Percentiles rank a stretch among this genome's conserved stretches.
Evolutionary conservation across 2,888 invertebrate species (phyloP).

Genomic region (Drosophila testacea): DNA sequence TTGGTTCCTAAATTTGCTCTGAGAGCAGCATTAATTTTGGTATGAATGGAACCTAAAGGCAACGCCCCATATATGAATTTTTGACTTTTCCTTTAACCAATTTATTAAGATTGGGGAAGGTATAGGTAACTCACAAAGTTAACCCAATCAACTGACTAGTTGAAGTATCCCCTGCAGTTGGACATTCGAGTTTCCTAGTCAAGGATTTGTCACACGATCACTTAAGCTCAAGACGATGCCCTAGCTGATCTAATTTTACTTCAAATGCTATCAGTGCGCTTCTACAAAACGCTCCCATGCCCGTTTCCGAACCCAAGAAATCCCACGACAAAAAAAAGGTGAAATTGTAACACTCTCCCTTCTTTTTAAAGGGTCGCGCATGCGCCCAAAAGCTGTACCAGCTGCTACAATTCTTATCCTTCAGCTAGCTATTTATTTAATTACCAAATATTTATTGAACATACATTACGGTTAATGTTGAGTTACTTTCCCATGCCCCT

Average conservation of each 20-base stretch:
- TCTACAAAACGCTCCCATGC: constrained; percentile 57
- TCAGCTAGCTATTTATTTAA: constrained; percentile 72
- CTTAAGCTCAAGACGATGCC: constrained; percentile 32
- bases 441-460: constrained; percentile 82
- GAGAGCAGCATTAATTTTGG: constrained; percentile 30
- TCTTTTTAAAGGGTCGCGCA: constrained; percentile 32
- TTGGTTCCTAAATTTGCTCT: constrained; percentile 30
- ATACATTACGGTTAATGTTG: constrained; percentile 76
- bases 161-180: constrained; percentile 7
- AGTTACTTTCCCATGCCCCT: constrained; percentile 57
- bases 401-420: constrained; percentile 60
- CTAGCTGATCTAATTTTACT: constrained; percentile 43
- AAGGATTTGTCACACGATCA: constrained; percentile 46
- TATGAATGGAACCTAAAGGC: constrained; percentile 23
- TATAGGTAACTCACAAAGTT: background rate
- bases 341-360: constrained; percentile 74
- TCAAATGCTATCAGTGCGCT: constrained; percentile 46
- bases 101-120: background rate
- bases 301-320: constrained; percentile 32
- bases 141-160: background rate
- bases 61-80: constrained; percentile 6
- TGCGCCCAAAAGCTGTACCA: constrained; percentile 71
- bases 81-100: constrained; percentile 3
- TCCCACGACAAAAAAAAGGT: constrained; percentile 64
- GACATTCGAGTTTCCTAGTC: background rate